phyloP scores from a whole-genome alignment of 2,888 invertebrate genomes.

The Helleia helle region DNA sequence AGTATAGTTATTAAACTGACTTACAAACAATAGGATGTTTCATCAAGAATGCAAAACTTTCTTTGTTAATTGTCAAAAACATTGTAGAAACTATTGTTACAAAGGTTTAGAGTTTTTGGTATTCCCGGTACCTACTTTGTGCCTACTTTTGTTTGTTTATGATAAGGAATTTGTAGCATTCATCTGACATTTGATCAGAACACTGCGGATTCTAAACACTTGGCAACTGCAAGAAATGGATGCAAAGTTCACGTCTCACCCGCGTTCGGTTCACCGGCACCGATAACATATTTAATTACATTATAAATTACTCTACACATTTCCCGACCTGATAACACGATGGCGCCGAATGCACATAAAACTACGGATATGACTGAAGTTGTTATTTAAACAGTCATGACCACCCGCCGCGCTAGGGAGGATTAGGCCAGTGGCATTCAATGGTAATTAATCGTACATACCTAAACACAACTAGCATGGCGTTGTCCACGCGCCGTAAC shows the following conservation, averaged over 20 bases:
- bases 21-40: no score
- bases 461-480: conserved; percentile 67
- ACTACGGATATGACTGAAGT: conserved; percentile 34
- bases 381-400: conserved; percentile 10
- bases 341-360: conserved; percentile 49
- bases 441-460: conserved; percentile 71
- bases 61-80: no score
- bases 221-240: conserved; percentile 31
- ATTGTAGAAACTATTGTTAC: no score
- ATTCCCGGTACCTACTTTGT: no score
- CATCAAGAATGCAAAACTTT: no score
- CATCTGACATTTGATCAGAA: conserved; percentile 4
- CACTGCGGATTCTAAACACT: conserved; percentile 13
- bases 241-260: conserved; percentile 50
- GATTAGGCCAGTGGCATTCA: conserved; percentile 55
- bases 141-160: no score
- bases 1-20: no score
- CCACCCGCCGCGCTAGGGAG: conserved; percentile 9
- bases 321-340: conserved; percentile 40
- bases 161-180: no score
- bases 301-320: conserved; percentile 65
- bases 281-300: conserved; percentile 66
- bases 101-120: no score
- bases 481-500: conserved; percentile 51
- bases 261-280: conserved; percentile 35